Evolutionary conservation across 1,140 invertebrate genomes (phyloP).

Genomic region (Pollicipes pollicipes): DNA sequence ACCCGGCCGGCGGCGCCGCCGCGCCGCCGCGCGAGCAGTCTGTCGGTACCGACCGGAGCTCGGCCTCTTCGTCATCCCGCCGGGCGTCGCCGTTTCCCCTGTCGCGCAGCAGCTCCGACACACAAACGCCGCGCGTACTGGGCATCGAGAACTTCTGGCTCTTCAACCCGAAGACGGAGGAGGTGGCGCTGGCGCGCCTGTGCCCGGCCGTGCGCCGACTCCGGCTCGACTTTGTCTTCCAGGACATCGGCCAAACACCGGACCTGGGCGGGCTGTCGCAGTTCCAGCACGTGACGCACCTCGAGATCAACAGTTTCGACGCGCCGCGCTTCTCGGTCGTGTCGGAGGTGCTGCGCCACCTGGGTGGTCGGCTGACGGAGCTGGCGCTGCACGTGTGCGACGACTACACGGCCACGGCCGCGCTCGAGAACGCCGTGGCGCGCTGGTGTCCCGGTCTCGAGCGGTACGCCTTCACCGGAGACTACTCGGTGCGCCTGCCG

Average conservation of each 20-base stretch:
- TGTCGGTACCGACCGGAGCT: neutral
- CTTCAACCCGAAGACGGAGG: conserved; percentile 16
- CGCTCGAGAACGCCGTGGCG: neutral
- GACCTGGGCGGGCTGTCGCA: conserved; percentile 6
- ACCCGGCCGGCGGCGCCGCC: too few relatives aligned
- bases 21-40: neutral
- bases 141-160: conserved; percentile 17
- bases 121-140: neutral
- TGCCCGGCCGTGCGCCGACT: conserved; percentile 14
- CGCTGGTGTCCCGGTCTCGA: neutral
- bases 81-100: neutral
- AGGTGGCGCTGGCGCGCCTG: conserved; percentile 11
- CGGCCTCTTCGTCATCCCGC: neutral
- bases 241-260: conserved; percentile 14
- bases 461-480: neutral
- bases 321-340: neutral
- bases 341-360: neutral
- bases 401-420: neutral
- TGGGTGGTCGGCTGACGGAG: neutral
- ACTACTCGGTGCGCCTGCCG: neutral
- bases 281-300: neutral
- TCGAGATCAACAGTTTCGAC: neutral
- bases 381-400: neutral
- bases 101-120: neutral
- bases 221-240: conserved; percentile 16